phyloP scores from a whole-genome alignment of 1,140 invertebrate genomes.

The Ostrea denselamellosa region DNA sequence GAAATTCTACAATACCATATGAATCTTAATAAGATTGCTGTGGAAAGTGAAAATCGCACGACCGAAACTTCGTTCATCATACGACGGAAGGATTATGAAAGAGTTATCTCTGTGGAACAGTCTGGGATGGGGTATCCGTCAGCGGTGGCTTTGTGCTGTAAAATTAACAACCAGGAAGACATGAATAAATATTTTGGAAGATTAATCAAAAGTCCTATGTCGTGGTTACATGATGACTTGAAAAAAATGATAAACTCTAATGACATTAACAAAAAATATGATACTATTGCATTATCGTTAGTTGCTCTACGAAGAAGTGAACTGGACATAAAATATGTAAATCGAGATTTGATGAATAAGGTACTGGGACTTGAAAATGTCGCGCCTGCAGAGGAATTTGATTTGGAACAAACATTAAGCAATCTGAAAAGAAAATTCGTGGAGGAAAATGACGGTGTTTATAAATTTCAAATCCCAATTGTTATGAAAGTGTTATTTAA shows the following conservation, averaged over 20 bases:
- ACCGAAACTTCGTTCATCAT: neutral
- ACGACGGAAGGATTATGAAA: neutral
- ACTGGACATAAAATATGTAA: neutral
- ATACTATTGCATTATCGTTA: neutral
- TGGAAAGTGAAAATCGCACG: no score
- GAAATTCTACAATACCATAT: neutral
- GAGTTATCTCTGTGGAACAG: no score
- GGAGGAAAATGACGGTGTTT: neutral
- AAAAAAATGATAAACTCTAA: neutral
- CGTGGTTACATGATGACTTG: neutral
- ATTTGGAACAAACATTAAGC: neutral
- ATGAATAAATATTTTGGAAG: neutral
- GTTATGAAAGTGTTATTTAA: neutral
- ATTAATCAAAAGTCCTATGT: neutral
- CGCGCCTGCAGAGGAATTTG: no score
- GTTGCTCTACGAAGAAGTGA: neutral
- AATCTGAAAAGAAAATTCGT: neutral
- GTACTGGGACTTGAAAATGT: neutral
- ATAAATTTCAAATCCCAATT: neutral
- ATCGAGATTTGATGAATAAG: neutral
- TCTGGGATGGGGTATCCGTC: neutral
- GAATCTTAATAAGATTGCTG: neutral
- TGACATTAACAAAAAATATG: neutral
- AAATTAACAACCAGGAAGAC: neutral
- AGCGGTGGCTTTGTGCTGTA: neutral